These are phyloP conservation scores for Chrosomus eos DNA, from an alignment of 2,797 vertebrate species.

Conservation along the genomic window DNA sequence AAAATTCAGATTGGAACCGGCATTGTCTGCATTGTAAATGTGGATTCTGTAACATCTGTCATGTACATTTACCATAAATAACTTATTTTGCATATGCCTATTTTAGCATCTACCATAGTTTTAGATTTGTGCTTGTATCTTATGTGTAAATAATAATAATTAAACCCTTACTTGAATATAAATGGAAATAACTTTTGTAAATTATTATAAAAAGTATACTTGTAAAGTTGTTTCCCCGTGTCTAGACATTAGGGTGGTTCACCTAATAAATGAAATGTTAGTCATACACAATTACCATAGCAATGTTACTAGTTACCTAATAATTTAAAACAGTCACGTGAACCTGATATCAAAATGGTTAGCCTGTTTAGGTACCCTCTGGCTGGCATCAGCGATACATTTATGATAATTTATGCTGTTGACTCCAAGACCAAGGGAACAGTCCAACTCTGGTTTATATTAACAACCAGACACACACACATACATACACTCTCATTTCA, in stretches of 20 bases:
- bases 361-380: slow-evolving; percentile 54
- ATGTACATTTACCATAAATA: background rate
- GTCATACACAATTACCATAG: background rate
- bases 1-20: background rate
- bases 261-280: background rate
- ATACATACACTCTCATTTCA: background rate
- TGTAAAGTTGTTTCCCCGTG: slow-evolving; percentile 1
- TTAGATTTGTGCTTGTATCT: background rate
- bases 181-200: background rate
- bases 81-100: background rate
- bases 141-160: background rate
- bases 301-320: background rate
- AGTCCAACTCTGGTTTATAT: slow-evolving; percentile 63
- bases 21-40: background rate
- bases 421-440: slow-evolving; percentile 67
- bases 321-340: background rate
- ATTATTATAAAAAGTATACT: background rate
- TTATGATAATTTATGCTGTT: slow-evolving; percentile 72
- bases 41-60: background rate
- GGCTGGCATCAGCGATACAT: slow-evolving; percentile 69
- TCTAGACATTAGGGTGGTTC: slow-evolving; percentile 25
- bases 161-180: background rate
- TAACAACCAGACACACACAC: slow-evolving; percentile 16
- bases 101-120: background rate
- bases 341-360: slow-evolving; percentile 9